These are phyloP conservation scores for Dicycla oo DNA, from an alignment of 2,888 invertebrate genomes.

Conservation along the genomic window DNA sequence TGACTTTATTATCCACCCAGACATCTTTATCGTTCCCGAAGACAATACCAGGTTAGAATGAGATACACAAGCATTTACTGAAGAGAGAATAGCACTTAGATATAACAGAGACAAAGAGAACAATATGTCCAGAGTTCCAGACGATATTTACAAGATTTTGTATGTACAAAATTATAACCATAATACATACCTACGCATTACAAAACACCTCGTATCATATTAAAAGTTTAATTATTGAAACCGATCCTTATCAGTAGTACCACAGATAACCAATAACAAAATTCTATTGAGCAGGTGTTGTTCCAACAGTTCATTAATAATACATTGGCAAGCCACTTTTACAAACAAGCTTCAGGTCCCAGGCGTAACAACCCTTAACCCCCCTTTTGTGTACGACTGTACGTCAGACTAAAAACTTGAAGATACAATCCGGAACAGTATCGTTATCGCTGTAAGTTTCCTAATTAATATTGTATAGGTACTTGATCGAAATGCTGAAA, in stretches of 20 bases:
- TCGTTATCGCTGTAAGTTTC: background rate
- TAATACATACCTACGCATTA: background rate
- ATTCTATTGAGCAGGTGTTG: slow-evolving; percentile 27
- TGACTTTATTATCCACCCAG: background rate
- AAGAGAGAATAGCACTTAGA: background rate
- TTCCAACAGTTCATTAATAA: slow-evolving; percentile 65
- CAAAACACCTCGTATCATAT: background rate
- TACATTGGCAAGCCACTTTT: slow-evolving; percentile 31
- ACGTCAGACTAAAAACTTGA: slow-evolving; percentile 17
- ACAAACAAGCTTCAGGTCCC: slow-evolving; percentile 31
- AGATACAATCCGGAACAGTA: slow-evolving; percentile 17
- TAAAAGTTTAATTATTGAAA: slow-evolving; percentile 21
- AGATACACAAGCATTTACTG: background rate
- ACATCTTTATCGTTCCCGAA: slow-evolving; percentile 11
- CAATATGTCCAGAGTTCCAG: background rate
- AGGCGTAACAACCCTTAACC: slow-evolving; percentile 19
- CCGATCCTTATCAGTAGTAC: slow-evolving; percentile 4
- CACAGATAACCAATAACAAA: slow-evolving; percentile 5
- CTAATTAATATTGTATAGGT: background rate
- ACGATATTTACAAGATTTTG: background rate
- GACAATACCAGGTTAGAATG: slow-evolving; percentile 4
- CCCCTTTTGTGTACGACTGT: slow-evolving; percentile 29
- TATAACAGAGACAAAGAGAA: background rate
- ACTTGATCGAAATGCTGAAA: background rate
- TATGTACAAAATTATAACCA: background rate